Evolutionary conservation across 2,113 vertebrate genomes (phyloP).

Genomic region (Chamaea fasciata): DNA sequence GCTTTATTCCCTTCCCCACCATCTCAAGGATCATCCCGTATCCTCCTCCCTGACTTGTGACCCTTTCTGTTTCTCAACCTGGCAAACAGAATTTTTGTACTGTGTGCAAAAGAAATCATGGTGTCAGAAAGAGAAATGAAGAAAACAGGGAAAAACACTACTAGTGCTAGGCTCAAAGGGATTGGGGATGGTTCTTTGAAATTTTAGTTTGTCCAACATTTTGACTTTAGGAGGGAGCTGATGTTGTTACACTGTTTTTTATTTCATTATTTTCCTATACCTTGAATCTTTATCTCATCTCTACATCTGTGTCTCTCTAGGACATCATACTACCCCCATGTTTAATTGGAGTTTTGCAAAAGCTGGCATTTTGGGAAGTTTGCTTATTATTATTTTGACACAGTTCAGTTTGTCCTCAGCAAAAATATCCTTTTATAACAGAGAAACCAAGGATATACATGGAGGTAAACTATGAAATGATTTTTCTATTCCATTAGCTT

Average conservation of each 20-base stretch:
- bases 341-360: neutral
- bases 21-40: neutral
- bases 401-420: neutral
- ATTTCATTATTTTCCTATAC: neutral
- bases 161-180: neutral
- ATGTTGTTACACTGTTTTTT: neutral
- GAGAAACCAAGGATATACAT: neutral
- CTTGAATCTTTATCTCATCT: neutral
- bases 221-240: neutral
- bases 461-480: neutral
- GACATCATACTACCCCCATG: neutral
- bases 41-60: neutral
- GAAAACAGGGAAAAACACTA: neutral
- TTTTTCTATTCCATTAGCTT: neutral
- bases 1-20: neutral
- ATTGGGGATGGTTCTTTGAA: neutral
- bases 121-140: neutral
- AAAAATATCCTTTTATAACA: neutral
- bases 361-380: neutral
- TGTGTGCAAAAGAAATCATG: neutral
- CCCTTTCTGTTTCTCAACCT: neutral
- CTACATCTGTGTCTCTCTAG: neutral
- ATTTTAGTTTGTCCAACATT: neutral
- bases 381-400: neutral
- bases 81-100: neutral